Evolutionary conservation across 2,113 vertebrate genomes (phyloP), one percentile per base, ranked within the genome.

Genomic region (Pedetes capensis): DNA sequence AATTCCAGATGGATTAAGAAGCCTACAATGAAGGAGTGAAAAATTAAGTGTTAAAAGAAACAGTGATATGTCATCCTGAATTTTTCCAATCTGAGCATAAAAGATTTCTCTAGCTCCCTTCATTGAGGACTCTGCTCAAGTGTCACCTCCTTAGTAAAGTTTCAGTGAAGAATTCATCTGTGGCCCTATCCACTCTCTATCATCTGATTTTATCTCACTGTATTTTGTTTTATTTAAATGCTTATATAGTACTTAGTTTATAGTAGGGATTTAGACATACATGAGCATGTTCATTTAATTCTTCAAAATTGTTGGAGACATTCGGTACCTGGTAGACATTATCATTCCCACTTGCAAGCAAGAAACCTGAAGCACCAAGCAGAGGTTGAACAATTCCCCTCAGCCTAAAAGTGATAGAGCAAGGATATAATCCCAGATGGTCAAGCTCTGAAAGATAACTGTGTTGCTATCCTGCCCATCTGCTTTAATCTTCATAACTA

Each of bases 31-130:
- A 53, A 69, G 85, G 75, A 75, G 27, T 23, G 22, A 85, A 88
- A 66, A 97, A 68, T 72, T 63, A 88, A 90, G 25, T 49, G 44
- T 55, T 71, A 14, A 87, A 87, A 93, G 63, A 81, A 83, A 32
- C 0, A 49, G 4, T n/a, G 66, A 6, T 57, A 22, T 88, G 68
- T 61, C 63, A 53, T 25, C 23, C 47, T 55, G 63, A 4, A 27
- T 55, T 68, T 84, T 76, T 59, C 85, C 12, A 69, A 51, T 32
- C 55, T 59, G 42, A 72, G 47, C 47, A 44, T 10, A 53, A 72
- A n/a, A 20, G 13, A 53, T 88, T 85, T 94, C 25, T 18, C 11
- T 13, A 51, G 37, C 5, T 89, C 49, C 22, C 34, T 57, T 78
- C 29, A 39, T 37, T 66, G 55, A 53, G 32, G 10, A 82, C 18